Evolutionary conservation across 2,113 vertebrate genomes (phyloP).

Genomic region (Myiopsitta monachus): DNA sequence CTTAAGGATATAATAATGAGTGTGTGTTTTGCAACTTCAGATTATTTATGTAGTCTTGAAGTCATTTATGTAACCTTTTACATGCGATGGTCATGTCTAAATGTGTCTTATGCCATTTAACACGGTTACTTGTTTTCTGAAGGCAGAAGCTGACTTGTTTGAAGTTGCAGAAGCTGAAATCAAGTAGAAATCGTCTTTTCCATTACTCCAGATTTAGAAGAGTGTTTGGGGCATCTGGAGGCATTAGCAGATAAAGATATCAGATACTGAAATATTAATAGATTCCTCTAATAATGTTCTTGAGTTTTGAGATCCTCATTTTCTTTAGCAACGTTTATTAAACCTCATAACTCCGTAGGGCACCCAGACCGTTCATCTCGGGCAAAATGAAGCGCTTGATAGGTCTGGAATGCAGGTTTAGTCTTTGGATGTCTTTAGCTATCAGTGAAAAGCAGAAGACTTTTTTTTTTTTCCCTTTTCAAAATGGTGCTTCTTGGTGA

Average conservation of each 20-base stretch:
- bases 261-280: neutral
- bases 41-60: neutral
- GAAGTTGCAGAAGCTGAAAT: neutral
- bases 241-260: neutral
- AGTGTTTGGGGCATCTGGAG: neutral
- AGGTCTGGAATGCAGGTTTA: neutral
- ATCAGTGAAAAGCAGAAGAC: neutral
- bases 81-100: neutral
- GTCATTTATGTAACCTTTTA: neutral
- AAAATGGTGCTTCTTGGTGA: neutral
- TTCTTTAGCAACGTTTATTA: neutral
- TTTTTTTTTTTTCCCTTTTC: no score
- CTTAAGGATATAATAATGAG: neutral
- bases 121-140: neutral
- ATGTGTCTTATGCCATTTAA: neutral
- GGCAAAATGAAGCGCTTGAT: neutral
- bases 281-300: neutral
- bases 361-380: neutral
- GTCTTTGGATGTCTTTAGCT: neutral
- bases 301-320: neutral
- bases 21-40: neutral
- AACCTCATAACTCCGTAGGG: accelerated
- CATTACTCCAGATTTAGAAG: neutral
- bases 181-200: neutral
- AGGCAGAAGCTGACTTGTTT: neutral